Conservation (phyloP, 2,797 vertebrate genomes). For the Tokudaia tokunoshimensis region DNA sequence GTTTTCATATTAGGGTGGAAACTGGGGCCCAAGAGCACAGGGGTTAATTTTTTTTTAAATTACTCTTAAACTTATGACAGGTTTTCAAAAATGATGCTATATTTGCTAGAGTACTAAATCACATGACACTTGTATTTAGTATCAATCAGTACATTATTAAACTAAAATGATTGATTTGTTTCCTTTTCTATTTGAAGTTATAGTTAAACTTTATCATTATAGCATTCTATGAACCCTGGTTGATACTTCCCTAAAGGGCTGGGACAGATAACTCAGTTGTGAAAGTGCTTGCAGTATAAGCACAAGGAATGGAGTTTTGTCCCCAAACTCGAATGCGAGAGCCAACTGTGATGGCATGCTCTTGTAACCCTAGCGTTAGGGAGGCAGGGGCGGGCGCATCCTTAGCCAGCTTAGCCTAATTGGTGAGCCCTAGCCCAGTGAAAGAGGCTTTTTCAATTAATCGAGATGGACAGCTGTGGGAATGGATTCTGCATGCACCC, state of each 20-base stretch:
- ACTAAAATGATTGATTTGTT: not conserved
- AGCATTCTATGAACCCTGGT: not conserved
- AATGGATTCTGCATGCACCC: not conserved
- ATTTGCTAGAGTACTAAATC: not conserved
- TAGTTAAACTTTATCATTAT: not conserved
- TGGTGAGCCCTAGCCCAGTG: not conserved
- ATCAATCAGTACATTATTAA: not conserved
- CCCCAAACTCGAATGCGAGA: not conserved
- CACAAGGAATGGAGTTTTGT: not conserved
- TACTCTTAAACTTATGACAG: not conserved
- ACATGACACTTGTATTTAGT: not conserved
- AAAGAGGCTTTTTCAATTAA: not conserved
- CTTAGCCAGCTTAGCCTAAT: not conserved
- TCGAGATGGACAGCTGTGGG: not conserved
- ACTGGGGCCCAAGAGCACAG: not conserved
- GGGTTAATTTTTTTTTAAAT: not conserved
- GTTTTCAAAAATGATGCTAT: not conserved
- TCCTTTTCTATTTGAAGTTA: constrained; percentile 32
- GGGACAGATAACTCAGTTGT: not conserved
- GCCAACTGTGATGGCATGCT: not conserved
- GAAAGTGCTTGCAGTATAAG: not conserved
- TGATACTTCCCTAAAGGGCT: not conserved
- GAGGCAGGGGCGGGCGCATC: too few relatives aligned
- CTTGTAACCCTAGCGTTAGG: not conserved
- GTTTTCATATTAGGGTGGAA: not conserved